Percentiles rank a stretch among this genome's conserved stretches.
Conservation (phyloP, 2,113 vertebrate genomes). For the Sardina pilchardus region DNA sequence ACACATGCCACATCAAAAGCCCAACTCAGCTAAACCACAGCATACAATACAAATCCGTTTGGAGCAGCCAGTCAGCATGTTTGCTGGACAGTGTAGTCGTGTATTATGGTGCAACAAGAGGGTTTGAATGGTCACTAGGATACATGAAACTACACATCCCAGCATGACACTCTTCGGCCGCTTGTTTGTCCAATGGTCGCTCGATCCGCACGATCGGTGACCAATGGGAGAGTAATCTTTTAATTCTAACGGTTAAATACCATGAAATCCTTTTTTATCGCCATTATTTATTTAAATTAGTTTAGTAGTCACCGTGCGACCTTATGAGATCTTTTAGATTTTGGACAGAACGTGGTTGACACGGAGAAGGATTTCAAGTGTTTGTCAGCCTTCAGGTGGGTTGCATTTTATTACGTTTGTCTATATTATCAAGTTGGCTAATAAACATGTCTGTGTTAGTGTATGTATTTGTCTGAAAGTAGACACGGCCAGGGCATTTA, state of each 20-base stretch:
- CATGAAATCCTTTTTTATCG: slow-evolving; percentile 37
- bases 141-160: slow-evolving; percentile 59
- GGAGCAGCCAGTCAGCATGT: slow-evolving; percentile 72
- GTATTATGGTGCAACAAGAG: slow-evolving; percentile 44
- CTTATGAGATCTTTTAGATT: slow-evolving; percentile 36
- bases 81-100: slow-evolving; percentile 63
- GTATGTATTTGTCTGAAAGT: neutral
- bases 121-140: slow-evolving; percentile 30
- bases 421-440: neutral
- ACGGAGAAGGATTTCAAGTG: slow-evolving; percentile 45
- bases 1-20: slow-evolving; percentile 40
- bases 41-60: slow-evolving; percentile 70
- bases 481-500: neutral
- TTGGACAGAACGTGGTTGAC: slow-evolving; percentile 41
- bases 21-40: slow-evolving; percentile 73
- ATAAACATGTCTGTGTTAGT: neutral
- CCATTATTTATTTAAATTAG: slow-evolving; percentile 30
- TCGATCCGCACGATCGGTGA: slow-evolving; percentile 45
- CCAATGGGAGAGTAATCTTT: slow-evolving; percentile 50
- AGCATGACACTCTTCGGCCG: slow-evolving; percentile 48
- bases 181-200: slow-evolving; percentile 53
- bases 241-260: slow-evolving; percentile 56
- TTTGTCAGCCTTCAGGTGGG: slow-evolving; percentile 25
- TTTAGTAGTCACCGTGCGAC: slow-evolving; percentile 30
- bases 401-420: neutral